Evolutionary conservation across 2,797 vertebrate genomes (phyloP).

Genomic region (Acipenser oxyrinchus): DNA sequence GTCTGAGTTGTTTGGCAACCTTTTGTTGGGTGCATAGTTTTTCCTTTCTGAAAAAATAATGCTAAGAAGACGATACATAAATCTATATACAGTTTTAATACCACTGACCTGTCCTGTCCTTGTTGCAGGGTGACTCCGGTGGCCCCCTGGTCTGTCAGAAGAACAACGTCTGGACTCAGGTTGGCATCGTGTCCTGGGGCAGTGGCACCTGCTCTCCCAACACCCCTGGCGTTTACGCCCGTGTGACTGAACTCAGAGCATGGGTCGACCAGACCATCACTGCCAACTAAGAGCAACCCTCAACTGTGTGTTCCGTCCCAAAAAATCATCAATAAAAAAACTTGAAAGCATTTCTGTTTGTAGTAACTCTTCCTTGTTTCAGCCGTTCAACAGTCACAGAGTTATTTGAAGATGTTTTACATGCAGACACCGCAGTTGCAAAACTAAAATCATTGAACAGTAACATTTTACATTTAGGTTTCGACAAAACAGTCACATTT

Average conservation of each 20-base stretch:
- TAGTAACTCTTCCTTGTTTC: no score
- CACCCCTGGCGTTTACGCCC: conserved; percentile 54
- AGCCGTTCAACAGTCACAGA: no score
- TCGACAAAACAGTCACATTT: no score
- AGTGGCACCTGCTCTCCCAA: conserved; percentile 49
- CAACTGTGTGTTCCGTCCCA: conserved; percentile 12
- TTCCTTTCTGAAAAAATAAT: no score
- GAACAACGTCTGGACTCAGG: conserved; percentile 60
- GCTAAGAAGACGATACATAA: no score
- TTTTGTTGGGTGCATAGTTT: no score
- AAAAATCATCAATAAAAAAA: background rate
- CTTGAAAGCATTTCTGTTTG: background rate
- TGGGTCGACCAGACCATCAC: conserved; percentile 59
- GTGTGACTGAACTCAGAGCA: conserved; percentile 53
- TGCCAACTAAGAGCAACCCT: conserved; percentile 42
- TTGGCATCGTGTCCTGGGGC: conserved; percentile 77
- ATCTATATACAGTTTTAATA: no score
- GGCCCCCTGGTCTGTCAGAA: conserved; percentile 74
- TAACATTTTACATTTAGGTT: no score
- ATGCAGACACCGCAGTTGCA: no score
- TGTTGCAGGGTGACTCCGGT: conserved; percentile 68
- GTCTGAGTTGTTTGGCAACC: no score
- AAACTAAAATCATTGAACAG: no score
- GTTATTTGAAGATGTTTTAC: no score
- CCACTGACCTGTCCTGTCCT: background rate